Percentiles rank a stretch among this genome's conserved stretches.
These are phyloP conservation scores for Globia sparganii DNA, from an alignment of 2,888 invertebrate species.

Conservation along the genomic window DNA sequence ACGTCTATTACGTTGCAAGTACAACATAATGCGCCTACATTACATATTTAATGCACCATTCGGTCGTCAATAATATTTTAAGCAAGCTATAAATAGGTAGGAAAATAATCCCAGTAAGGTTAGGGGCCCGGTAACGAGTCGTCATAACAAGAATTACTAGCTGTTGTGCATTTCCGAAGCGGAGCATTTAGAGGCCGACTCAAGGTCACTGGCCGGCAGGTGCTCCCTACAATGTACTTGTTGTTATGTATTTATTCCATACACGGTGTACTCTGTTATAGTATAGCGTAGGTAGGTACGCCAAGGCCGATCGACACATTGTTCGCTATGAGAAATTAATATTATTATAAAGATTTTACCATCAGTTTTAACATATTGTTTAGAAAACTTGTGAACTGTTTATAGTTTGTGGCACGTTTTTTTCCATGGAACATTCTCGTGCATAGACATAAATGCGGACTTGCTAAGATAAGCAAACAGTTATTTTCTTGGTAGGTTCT, in stretches of 20 bases:
- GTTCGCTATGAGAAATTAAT: slow-evolving; percentile 43
- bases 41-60: neutral
- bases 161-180: slow-evolving; percentile 65
- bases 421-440: slow-evolving; percentile 13
- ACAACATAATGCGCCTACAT: neutral
- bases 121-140: slow-evolving; percentile 52
- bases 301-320: slow-evolving; percentile 54
- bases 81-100: slow-evolving; percentile 1
- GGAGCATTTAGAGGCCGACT: slow-evolving; percentile 53
- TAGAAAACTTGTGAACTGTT: slow-evolving; percentile 10
- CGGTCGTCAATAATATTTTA: neutral
- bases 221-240: slow-evolving; percentile 46
- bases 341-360: slow-evolving; percentile 21
- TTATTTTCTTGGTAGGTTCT: neutral
- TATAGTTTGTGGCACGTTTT: slow-evolving; percentile 23
- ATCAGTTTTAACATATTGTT: slow-evolving; percentile 16
- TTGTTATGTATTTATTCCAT: slow-evolving; percentile 53
- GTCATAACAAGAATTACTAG: slow-evolving; percentile 55
- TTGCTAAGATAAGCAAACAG: slow-evolving; percentile 44
- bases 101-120: slow-evolving; percentile 29
- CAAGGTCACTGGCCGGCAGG: slow-evolving; percentile 65
- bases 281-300: no score
- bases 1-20: neutral
- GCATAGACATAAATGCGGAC: slow-evolving; percentile 14
- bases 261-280: slow-evolving; percentile 36